Evolutionary conservation across 2,888 invertebrate genomes (phyloP), one percentile per base, ranked within the genome.

Genomic region (Eupithecia inturbata): DNA sequence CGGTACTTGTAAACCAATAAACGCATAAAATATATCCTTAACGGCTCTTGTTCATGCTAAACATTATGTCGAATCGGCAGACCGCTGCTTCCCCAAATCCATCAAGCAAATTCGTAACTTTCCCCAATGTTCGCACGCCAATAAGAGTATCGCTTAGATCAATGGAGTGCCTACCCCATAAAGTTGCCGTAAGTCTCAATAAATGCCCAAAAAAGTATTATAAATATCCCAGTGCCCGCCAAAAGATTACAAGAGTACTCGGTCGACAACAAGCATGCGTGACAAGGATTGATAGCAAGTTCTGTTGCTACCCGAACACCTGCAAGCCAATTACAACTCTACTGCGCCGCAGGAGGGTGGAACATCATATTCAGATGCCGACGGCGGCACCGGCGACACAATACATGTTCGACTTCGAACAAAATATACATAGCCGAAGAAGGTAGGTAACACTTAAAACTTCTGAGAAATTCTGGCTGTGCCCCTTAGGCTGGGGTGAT

Each of bases 241-340:
- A 84, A 87, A 88, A 86, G 84, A 82, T 83, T 82, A 83, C 77
- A 78, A 83, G n/a, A n/a, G n/a, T 85, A 85, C 83, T 84, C 80
- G 79, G 78, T 81, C 84, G 83, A 84, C 83, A 83, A 22, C 68
- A 63, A 80, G 81, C 84, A 82, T 83, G 83, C 79, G 82, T 84
- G 83, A 84, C 83, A 82, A 79, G 82, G 85, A 87, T 87, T 87
- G 85, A 87, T 88, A 85, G 82, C 80, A 82, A 73, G 78, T 79
- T 81, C 82, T 84, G 87, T 88, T 88, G 85, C 87, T 86, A 88
- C 80, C 82, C 85, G 72, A 81, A 70, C 68, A 67, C 70, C 6
- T 41, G 60, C 83, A 80, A 62, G 33, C 79, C 45, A 82, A 88
- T 84, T 79, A 53, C 70, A 76, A 82, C 85, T 82, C 76, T 82